Percentiles rank a stretch among this genome's conserved stretches.
Conservation (phyloP, 2,888 invertebrate species). For the Pandemis cinnamomeana region DNA sequence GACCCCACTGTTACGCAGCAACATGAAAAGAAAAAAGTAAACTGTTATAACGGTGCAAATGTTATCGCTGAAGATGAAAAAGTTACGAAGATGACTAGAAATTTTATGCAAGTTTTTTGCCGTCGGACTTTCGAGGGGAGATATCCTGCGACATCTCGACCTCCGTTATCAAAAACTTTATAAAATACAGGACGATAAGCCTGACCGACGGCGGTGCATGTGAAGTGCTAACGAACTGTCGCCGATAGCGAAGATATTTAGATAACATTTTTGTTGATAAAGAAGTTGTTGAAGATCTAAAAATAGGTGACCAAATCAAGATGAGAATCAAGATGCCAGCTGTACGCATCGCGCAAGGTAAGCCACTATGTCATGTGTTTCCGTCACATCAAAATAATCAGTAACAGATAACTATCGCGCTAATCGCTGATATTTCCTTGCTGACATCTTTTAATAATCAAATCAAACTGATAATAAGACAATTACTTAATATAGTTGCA, state of each 20-base stretch:
- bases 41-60: conserved; percentile 47
- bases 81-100: conserved; percentile 71
- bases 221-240: conserved; percentile 77
- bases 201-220: conserved; percentile 80
- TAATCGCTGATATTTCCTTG: conserved; percentile 7
- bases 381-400: conserved; percentile 18
- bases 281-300: conserved; percentile 78
- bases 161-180: conserved; percentile 73
- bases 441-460: not conserved
- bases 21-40: conserved; percentile 83
- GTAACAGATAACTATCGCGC: not conserved
- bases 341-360: conserved; percentile 98
- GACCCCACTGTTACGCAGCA: conserved; percentile 63
- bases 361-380: conserved; percentile 62
- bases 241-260: conserved; percentile 67
- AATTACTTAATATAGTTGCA: not conserved
- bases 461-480: conserved; percentile 1
- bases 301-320: conserved; percentile 88
- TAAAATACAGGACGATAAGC: conserved; percentile 74
- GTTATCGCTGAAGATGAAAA: conserved; percentile 60
- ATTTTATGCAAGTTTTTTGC: conserved; percentile 57
- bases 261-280: conserved; percentile 75
- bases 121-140: conserved; percentile 73
- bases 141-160: conserved; percentile 67
- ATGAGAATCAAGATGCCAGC: conserved; percentile 99